A percentile compares a stretch with the other conserved stretches of the same genome.
Conservation (phyloP, 2,888 invertebrate species). For the Mimumesa dahlbomi region DNA sequence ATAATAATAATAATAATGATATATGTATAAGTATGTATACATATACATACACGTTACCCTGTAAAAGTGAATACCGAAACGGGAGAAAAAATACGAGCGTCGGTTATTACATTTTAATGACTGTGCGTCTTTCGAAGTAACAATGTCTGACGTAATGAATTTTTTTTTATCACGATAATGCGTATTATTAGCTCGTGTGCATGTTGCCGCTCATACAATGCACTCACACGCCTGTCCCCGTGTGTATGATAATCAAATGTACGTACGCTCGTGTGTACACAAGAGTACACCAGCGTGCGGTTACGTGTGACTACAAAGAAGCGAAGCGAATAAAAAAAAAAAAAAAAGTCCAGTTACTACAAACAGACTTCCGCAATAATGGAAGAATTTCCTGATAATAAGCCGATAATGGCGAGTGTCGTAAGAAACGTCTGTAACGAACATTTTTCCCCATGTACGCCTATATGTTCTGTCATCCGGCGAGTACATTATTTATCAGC, state of each 20-base stretch:
- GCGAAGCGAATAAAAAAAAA: neutral
- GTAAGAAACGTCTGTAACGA: neutral
- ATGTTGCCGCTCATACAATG: neutral
- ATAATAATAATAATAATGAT: no score
- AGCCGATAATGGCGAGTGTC: neutral
- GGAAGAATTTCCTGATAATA: constrained; percentile 14
- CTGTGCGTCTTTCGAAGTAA: neutral
- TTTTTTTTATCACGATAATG: neutral
- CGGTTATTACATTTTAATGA: neutral
- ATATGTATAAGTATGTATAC: no score
- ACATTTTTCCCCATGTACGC: neutral
- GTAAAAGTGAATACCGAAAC: neutral
- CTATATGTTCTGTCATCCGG: neutral
- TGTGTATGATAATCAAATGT: neutral
- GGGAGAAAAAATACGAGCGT: neutral
- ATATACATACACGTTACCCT: no score
- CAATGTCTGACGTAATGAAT: neutral
- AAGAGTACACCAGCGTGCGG: neutral
- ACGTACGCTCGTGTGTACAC: neutral
- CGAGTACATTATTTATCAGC: neutral
- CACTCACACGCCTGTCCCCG: neutral
- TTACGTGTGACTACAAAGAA: neutral
- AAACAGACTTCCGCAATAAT: constrained; percentile 18
- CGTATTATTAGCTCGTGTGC: neutral
- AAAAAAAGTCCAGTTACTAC: neutral